Evolutionary conservation across 2,888 invertebrate genomes (phyloP).

Genomic region (Lysandra bellargus): DNA sequence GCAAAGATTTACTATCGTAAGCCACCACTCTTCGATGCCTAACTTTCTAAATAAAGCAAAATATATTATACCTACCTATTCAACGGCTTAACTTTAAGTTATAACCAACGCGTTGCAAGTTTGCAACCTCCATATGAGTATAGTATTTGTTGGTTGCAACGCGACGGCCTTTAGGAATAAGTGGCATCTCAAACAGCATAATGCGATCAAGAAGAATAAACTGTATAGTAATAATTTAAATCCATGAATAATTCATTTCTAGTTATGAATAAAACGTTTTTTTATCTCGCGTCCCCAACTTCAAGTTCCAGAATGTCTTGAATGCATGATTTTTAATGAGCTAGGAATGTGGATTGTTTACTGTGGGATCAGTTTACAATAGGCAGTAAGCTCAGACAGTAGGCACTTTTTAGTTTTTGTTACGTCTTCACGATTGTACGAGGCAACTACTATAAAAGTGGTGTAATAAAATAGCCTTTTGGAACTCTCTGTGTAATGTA

Average conservation of each 20-base stretch:
- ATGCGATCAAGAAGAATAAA: no score
- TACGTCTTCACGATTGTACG: neutral
- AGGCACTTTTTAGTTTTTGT: neutral
- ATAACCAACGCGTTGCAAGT: no score
- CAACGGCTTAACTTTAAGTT: no score
- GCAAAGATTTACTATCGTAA: neutral
- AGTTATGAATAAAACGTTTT: neutral
- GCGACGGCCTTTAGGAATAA: no score
- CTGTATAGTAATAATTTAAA: no score
- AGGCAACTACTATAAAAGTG: neutral
- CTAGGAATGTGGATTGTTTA: slow-evolving; percentile 3
- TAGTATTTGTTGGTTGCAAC: no score
- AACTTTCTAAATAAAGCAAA: no score
- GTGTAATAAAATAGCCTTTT: neutral
- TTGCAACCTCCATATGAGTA: no score
- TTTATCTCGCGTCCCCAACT: neutral
- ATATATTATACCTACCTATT: no score
- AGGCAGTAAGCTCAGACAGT: neutral
- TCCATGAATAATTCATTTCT: neutral
- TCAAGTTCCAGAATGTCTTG: slow-evolving; percentile 12
- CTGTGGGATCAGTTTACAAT: slow-evolving; percentile 24
- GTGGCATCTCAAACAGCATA: no score
- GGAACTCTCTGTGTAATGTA: neutral
- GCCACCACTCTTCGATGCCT: no score
- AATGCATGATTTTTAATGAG: slow-evolving; percentile 13